Evolutionary conservation across 2,888 invertebrate species (phyloP), one percentile per base, ranked within the genome.

Genomic region (Junonia oenone): DNA sequence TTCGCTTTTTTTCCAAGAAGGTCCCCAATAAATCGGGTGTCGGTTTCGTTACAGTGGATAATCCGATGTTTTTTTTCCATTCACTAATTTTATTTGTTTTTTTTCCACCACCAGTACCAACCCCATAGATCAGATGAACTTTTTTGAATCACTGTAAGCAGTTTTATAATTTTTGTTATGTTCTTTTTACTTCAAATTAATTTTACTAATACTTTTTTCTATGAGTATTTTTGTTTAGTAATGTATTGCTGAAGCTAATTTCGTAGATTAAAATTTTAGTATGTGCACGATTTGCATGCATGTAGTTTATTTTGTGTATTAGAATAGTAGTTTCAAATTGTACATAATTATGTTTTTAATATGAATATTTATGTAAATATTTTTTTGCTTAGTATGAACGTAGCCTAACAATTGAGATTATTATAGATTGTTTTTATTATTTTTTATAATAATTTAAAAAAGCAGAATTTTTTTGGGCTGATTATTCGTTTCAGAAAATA

Each of bases 111-210:
- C 83, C 81, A 90, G 90, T 86, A 89, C 89, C 81, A 90, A 88
- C 88, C 90, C 90, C 76, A 81, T 87, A 81, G 90, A 90, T 87
- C 90, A 90, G 85, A 88, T 90, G 87, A 90, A 87, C 87, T 90
- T 89, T 89, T 90, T 89, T 86, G 89, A 90, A 71, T 87, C 90
- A 73, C 83, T 89, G 90, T 90, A 90, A 90, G 90, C 82, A 78
- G 73, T 61, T 76, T 79, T 82, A 76, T 65, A 69, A 66, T 73
- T 72, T 68, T 61, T 68, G 60, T 65, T 59, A 54, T 68, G 51
- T 65, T 62, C 56, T 51, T 43, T 67, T 56, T 60, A 59, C 63
- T 67, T 53, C 17, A 3, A 38, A 51, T 56, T 55, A 57, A 49
- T 50, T 58, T 58, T 50, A 56, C 61, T 59, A 63, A 56, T 61